A percentile compares a stretch with the other conserved stretches of the same genome.
These are phyloP conservation scores for Pionites leucogaster DNA, from an alignment of 2,113 vertebrate species.

Conservation along the genomic window DNA sequence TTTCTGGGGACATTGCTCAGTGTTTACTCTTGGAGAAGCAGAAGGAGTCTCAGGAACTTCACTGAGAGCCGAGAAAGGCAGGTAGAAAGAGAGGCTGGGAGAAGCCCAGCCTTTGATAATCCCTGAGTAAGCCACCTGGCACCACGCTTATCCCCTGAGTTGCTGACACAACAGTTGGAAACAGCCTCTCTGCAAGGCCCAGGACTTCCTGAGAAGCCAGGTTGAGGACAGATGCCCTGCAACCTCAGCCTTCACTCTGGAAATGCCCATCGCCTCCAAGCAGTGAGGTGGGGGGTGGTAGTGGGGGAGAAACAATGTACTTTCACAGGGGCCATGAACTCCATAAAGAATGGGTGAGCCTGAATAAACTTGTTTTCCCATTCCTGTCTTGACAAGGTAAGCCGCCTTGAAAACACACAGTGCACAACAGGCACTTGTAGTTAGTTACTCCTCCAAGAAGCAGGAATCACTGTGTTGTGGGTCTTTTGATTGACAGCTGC, in stretches of 20 bases:
- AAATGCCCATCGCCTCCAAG: not conserved
- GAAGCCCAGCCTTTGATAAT: not conserved
- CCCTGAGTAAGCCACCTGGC: not conserved
- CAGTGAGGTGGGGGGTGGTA: accelerated
- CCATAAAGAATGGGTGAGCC: not conserved
- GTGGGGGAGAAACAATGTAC: not conserved
- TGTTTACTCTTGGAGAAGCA: not conserved
- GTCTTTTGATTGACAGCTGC: not conserved
- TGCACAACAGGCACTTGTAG: not conserved
- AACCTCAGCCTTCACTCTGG: not conserved
- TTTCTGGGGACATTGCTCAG: not conserved
- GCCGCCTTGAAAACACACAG: not conserved
- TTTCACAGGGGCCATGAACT: not conserved
- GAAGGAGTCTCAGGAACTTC: not conserved
- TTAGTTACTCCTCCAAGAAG: not conserved
- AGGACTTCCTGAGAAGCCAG: not conserved
- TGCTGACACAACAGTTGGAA: slow-evolving; percentile 22
- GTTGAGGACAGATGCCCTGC: not conserved
- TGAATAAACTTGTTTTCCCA: not conserved
- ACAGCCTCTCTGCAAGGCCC: not conserved
- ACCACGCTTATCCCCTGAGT: not conserved
- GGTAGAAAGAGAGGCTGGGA: not conserved
- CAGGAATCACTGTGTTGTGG: not conserved
- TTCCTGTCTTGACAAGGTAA: not conserved
- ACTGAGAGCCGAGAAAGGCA: not conserved